Base-by-base conservation (phyloP, 2,888 invertebrate genomes). In the Idaea biselata region DNA sequence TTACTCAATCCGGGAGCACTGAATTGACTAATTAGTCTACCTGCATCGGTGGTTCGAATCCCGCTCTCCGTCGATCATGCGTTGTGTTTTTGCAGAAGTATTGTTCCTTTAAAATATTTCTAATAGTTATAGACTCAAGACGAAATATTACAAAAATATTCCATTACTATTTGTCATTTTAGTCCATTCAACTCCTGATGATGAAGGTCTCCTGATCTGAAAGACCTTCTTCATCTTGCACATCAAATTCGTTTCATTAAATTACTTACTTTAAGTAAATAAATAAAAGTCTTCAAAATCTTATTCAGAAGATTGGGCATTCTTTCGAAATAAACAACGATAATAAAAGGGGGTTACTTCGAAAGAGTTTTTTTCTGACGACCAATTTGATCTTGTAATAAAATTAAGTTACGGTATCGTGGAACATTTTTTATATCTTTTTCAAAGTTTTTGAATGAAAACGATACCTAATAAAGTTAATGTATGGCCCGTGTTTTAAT, bases 251-350 rank as follows among this genome's bases (percentile, higher is more conserved):
- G 60, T 62, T 60, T 54, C 55, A 56, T n/a, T n/a, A 56, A 59
- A 62, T n/a, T n/a, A 60, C 62, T 55, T 17, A 8, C 17, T 63
- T 59, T 55, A 25, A 5, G 25, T 25, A 63, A 79, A 81, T 81
- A 80, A 81, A 81, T 81, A 82, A 79, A 79, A 73, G 68, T 72
- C 70, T 66, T 71, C 68, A 68, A 80, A 83, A 84, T 81, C 78
- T 76, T 76, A 82, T 79, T 70, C 61, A 68, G 76, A 72, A 75
- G 76, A 75, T 73, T 74, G 74, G 72, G 73, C 73, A 75, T 72
- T 78, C 79, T 78, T 80, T 77, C 76, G 75, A 75, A 77, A 78
- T 82, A 82, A 83, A 82, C 79, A 81, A 77, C 78, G 71, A 72
- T 76, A 69, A 80, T 79, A 81, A 81, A 81, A 79, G 74, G 64